Evolutionary conservation across 2,797 vertebrate species (phyloP).

Genomic region (Sebastes ruberrimus): DNA sequence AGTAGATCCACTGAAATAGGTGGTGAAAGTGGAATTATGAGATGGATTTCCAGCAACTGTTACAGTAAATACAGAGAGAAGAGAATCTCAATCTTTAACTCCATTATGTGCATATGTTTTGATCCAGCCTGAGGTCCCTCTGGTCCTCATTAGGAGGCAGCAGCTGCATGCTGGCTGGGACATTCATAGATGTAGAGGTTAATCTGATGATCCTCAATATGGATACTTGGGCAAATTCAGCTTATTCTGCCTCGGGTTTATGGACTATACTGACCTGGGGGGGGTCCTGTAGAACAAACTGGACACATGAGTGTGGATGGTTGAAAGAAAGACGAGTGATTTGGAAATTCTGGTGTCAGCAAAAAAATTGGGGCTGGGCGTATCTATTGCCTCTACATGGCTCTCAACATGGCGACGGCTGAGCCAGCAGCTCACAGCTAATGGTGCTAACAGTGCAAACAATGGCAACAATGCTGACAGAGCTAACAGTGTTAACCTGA

Average conservation of each 20-base stretch:
- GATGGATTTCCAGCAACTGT: not conserved
- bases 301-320: not conserved
- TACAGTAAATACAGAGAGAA: not conserved
- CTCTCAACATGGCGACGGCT: not conserved
- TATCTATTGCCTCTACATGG: not conserved
- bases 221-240: not conserved
- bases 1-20: not conserved
- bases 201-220: slow-evolving; percentile 10
- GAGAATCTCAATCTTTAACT: slow-evolving; percentile 16
- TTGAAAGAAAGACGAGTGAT: not conserved
- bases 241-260: not conserved
- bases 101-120: slow-evolving; percentile 10
- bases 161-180: slow-evolving; percentile 41
- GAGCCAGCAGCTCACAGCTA: too few relatives aligned
- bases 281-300: not conserved
- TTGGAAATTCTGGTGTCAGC: slow-evolving; percentile 5
- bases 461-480: too few relatives aligned
- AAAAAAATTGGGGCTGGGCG: not conserved
- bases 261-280: not conserved
- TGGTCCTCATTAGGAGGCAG: slow-evolving; percentile 55
- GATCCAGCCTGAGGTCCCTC: slow-evolving; percentile 18
- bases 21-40: not conserved
- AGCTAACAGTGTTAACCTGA: not conserved
- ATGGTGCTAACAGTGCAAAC: too few relatives aligned
- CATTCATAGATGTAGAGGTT: slow-evolving; percentile 14